These are phyloP conservation scores for Acanthornis magna DNA, from an alignment of 2,797 vertebrate genomes.

Conservation along the genomic window DNA sequence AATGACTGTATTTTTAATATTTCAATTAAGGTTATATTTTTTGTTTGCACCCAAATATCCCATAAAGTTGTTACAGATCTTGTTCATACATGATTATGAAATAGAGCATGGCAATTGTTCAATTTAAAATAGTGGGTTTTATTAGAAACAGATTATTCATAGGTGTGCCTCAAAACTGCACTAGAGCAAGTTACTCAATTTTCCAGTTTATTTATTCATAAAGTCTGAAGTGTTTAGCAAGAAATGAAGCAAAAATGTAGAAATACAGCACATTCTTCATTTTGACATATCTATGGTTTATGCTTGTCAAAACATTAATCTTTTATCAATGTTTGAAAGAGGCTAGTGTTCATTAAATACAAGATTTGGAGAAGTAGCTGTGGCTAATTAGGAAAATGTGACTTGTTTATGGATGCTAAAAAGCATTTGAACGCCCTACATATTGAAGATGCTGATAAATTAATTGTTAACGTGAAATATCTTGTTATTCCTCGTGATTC, in stretches of 20 bases:
- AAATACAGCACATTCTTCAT: background rate
- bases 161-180: background rate
- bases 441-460: background rate
- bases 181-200: background rate
- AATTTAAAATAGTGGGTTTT: background rate
- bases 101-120: background rate
- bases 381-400: constrained; percentile 20
- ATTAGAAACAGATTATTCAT: background rate
- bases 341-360: background rate
- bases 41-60: background rate
- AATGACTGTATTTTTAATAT: background rate
- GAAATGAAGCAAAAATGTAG: background rate
- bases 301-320: background rate
- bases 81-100: background rate
- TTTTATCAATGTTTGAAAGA: background rate
- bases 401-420: constrained; percentile 12
- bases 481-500: background rate
- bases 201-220: background rate
- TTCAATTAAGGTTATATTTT: background rate
- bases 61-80: background rate
- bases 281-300: background rate
- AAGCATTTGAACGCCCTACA: background rate
- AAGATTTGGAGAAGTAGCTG: background rate
- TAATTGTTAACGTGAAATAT: background rate
- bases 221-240: background rate